A percentile compares a stretch with the other conserved stretches of the same genome.
These are phyloP conservation scores for Mus caroli DNA, from an alignment of 2,797 vertebrate species.

Conservation along the genomic window DNA sequence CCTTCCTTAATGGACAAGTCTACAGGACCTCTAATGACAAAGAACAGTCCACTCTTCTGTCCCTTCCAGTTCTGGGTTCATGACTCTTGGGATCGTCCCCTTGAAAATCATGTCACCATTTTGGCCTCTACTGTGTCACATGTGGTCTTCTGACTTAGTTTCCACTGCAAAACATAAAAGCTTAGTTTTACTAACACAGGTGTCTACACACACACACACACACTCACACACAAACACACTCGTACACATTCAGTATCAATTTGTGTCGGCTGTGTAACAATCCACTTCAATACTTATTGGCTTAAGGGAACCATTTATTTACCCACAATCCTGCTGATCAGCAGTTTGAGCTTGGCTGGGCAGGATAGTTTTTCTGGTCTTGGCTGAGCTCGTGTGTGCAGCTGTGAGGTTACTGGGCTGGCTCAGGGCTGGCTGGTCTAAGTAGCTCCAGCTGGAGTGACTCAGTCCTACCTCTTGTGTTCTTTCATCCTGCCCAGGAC, in stretches of 20 bases:
- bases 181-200: background rate
- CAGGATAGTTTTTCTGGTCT: background rate
- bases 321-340: background rate
- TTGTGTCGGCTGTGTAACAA: conserved; percentile 53
- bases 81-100: background rate
- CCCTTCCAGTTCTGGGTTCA: background rate
- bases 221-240: background rate
- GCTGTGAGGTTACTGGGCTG: background rate
- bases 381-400: background rate
- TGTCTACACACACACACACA: background rate
- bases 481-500: background rate
- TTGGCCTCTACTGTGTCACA: background rate
- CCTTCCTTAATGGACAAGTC: background rate
- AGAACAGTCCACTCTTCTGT: background rate
- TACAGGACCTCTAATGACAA: background rate
- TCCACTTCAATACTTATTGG: background rate
- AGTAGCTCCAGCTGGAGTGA: background rate
- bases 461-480: background rate
- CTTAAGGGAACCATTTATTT: background rate
- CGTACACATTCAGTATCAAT: background rate
- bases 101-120: background rate
- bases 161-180: background rate
- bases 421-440: background rate
- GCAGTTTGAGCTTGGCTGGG: background rate
- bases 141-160: conserved; percentile 37